Evolutionary conservation across 2,797 vertebrate genomes (phyloP).

Genomic region (Gymnopithys bicolor): DNA sequence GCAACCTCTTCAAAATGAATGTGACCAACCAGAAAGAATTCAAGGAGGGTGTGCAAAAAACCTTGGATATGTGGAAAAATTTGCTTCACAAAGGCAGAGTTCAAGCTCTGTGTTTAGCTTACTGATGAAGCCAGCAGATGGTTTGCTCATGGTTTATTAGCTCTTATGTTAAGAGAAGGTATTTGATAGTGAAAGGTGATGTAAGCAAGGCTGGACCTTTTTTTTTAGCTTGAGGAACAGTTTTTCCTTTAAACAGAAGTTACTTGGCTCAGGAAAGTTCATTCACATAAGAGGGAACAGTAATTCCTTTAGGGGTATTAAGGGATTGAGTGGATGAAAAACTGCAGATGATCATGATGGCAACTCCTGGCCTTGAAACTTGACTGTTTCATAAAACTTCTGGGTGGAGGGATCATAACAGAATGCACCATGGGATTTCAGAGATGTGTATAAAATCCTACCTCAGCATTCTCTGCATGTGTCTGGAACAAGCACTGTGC

Average conservation of each 20-base stretch:
- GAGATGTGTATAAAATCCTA: neutral
- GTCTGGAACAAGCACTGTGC: neutral
- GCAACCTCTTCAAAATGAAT: neutral
- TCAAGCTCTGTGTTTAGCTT: neutral
- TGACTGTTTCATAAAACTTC: slow-evolving; percentile 33
- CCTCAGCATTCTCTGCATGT: neutral
- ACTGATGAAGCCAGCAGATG: slow-evolving; percentile 9
- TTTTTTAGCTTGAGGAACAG: neutral
- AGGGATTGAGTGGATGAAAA: neutral
- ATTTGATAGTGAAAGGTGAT: slow-evolving; percentile 36
- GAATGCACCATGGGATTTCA: neutral
- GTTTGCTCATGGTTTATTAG: slow-evolving; percentile 10
- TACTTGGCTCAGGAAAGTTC: neutral
- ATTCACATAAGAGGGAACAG: neutral
- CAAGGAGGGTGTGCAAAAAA: neutral
- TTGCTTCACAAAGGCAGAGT: neutral
- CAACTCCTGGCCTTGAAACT: slow-evolving; percentile 6
- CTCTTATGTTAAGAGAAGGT: slow-evolving; percentile 5
- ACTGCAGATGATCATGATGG: neutral
- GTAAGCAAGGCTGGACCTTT: slow-evolving; percentile 5
- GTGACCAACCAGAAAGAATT: neutral
- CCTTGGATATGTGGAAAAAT: slow-evolving; percentile 15
- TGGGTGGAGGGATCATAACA: neutral
- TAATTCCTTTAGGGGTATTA: neutral
- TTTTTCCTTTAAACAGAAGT: slow-evolving; percentile 34